A percentile compares a stretch with the other conserved stretches of the same genome.
These are phyloP conservation scores for Elymnias hypermnestra DNA, from an alignment of 1,140 invertebrate genomes.

Conservation along the genomic window DNA sequence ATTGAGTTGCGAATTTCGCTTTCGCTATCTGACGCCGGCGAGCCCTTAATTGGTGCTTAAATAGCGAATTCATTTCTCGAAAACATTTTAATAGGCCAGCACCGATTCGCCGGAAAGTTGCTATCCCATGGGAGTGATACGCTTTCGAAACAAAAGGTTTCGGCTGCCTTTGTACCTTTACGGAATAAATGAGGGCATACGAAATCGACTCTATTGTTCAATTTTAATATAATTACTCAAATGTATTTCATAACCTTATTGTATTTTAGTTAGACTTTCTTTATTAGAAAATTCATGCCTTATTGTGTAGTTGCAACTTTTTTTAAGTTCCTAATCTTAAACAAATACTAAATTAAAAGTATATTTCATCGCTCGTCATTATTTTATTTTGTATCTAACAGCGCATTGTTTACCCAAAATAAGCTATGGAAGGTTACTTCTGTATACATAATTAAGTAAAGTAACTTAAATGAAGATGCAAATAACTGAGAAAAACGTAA, in stretches of 20 bases:
- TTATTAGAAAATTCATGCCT: no score
- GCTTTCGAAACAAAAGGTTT: conserved; percentile 2
- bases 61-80: conserved; percentile 53
- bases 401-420: no score
- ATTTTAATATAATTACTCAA: conserved; percentile 1
- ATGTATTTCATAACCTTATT: not conserved
- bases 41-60: conserved; percentile 64
- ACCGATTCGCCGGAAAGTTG: conserved; percentile 6
- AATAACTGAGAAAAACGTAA: no score
- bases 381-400: no score
- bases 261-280: no score
- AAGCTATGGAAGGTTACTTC: no score
- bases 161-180: not conserved
- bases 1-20: conserved; percentile 60
- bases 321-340: no score
- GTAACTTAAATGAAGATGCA: no score
- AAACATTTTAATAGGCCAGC: conserved; percentile 40
- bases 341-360: no score
- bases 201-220: not conserved
- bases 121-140: conserved; percentile 14
- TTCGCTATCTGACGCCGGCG: conserved; percentile 50
- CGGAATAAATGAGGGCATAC: not conserved
- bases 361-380: no score
- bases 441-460: no score
- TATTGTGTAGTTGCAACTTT: no score